Conservation (phyloP, 2,888 invertebrate species). For the Acrocera orbiculus region DNA sequence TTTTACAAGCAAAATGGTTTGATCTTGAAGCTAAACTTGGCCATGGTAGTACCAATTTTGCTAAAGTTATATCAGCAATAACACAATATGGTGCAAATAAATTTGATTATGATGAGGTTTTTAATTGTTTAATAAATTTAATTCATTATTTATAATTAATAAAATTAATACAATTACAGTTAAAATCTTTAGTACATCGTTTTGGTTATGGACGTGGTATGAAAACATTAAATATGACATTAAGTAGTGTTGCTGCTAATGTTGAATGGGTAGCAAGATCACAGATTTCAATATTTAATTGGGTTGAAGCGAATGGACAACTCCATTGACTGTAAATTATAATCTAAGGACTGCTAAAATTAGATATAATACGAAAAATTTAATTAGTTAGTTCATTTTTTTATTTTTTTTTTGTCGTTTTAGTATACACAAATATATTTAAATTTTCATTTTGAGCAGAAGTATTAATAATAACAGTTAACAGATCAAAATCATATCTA, state of each 20-base stretch:
- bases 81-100: slow-evolving; percentile 32
- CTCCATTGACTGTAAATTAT: slow-evolving; percentile 19
- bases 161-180: slow-evolving; percentile 16
- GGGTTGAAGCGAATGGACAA: slow-evolving; percentile 29
- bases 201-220: slow-evolving; percentile 32
- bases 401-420: too few species aligned
- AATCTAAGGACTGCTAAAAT: slow-evolving; percentile 5
- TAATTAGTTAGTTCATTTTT: slow-evolving; percentile 4
- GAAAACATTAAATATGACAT: slow-evolving; percentile 30
- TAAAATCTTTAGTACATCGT: slow-evolving; percentile 30
- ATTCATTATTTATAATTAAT: background rate
- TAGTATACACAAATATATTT: too few species aligned
- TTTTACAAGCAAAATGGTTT: slow-evolving; percentile 32
- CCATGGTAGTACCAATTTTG: slow-evolving; percentile 28
- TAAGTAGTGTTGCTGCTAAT: slow-evolving; percentile 31
- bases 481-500: too few species aligned
- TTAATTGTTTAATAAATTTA: background rate
- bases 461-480: too few species aligned
- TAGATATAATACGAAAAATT: too few species aligned
- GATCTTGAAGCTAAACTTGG: slow-evolving; percentile 29
- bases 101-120: slow-evolving; percentile 32
- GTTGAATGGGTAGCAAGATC: slow-evolving; percentile 32
- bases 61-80: slow-evolving; percentile 32
- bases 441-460: too few species aligned
- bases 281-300: slow-evolving; percentile 29